These are phyloP conservation scores for Desmophyllum pertusum DNA, from an alignment of 92 coral and sea anemone genomes.

Conservation along the genomic window DNA sequence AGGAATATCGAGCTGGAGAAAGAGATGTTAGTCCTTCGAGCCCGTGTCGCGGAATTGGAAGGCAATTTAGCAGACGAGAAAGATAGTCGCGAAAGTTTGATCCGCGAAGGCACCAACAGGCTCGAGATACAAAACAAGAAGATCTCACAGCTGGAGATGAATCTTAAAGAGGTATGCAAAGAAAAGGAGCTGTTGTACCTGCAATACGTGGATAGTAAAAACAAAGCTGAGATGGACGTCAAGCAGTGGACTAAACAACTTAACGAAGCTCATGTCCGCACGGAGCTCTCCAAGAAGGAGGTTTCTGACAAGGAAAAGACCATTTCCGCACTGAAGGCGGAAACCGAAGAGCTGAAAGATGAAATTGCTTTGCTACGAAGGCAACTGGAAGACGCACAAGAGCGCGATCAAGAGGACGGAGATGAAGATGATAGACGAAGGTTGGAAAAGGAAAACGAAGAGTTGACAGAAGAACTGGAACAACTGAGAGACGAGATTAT, in stretches of 20 bases:
- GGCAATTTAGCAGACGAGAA: conserved; percentile 56
- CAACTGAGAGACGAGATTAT: conserved; percentile 77
- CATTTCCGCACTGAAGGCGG: conserved; percentile 53
- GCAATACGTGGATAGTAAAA: conserved; percentile 61
- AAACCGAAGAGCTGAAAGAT: conserved; percentile 55
- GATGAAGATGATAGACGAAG: conserved; percentile 1
- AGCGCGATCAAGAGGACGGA: conserved; percentile 16
- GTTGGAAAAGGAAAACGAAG: conserved; percentile 26
- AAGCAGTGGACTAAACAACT: conserved; percentile 61
- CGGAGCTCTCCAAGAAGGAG: conserved; percentile 58
- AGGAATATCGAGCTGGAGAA: conserved; percentile 78
- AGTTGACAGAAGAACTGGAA: conserved; percentile 26
- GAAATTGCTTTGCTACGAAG: conserved; percentile 33
- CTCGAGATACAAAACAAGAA: conserved; percentile 48
- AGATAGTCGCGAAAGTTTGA: conserved; percentile 50
- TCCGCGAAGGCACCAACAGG: conserved; percentile 42
- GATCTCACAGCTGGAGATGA: conserved; percentile 50
- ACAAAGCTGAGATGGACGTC: conserved; percentile 61
- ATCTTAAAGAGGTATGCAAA: conserved; percentile 58
- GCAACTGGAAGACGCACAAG: conserved; percentile 29
- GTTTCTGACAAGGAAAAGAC: conserved; percentile 59
- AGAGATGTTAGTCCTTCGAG: conserved; percentile 55
- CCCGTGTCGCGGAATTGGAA: conserved; percentile 53
- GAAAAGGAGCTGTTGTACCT: conserved; percentile 68
- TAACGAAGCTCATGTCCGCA: conserved; percentile 56